Base-by-base conservation (phyloP, 2,888 invertebrate species). In the Podabrus alpinus region DNA sequence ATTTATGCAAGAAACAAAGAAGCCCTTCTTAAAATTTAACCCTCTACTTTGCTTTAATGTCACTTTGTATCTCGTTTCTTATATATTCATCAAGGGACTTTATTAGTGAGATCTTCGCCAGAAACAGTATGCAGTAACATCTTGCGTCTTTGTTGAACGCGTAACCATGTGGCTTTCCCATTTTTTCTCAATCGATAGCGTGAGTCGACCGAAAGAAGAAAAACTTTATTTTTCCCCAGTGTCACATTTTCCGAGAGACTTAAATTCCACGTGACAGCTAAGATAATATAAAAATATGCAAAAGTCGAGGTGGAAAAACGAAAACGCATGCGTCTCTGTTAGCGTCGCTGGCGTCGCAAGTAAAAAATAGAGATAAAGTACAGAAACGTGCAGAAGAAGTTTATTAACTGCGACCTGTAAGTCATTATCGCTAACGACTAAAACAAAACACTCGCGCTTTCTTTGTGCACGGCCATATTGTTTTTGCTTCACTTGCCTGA, bases 41-140 rank as follows among this genome's bases (percentile, higher is more conserved):
- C 85, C 85, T 79, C 80, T 80, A 81, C 85, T 85, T 84, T 82
- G 82, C 84, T 83, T 85, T 85, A 85, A 85, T 85, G 86, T 86
- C 86, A 85, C 84, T 85, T 85, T 85, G 85, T 86, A 85, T 86
- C 86, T 85, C 83, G 83, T 86, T 86, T 86, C 86, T 86, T 85
- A 85, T 85, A 86, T 85, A 86, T 86, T 86, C 86, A 86, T 86
- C 86, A 86, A 85, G 85, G 85, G 85, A 85, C 86, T 85, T 85
- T 85, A 85, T 85, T 85, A 85, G 84, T 83, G 82, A 81, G 79
- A 81, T 81, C 81, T 80, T 81, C 75, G 59, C 61, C 71, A 70
- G 67, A 72, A 77, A 80, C 75, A 73, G 71, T 70, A 68, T 59
- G 15, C 68, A 59, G 77, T 71, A 66, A 68, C 77, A 19, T 74